phyloP scores from a whole-genome alignment of 2,888 invertebrate genomes.

The Cenopis cana region DNA sequence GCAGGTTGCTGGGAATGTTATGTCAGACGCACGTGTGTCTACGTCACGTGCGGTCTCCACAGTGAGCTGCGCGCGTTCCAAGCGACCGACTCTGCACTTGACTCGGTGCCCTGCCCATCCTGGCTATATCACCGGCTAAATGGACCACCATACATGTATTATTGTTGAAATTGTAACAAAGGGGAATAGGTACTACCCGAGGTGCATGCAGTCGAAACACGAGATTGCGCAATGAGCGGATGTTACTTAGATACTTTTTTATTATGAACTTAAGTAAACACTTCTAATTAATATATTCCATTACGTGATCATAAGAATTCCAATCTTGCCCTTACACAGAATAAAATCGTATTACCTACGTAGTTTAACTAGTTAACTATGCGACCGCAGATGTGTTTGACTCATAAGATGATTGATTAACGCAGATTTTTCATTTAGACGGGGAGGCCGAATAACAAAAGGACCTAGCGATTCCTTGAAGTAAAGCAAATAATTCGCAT shows the following conservation, averaged over 20 bases:
- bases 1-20: conserved; percentile 52
- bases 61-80: conserved; percentile 77
- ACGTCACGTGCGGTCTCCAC: conserved; percentile 73
- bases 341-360: neutral
- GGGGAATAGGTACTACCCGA: conserved; percentile 25
- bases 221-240: conserved; percentile 44
- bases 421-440: conserved; percentile 32
- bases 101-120: conserved; percentile 77
- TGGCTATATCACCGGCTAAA: conserved; percentile 63
- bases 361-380: conserved; percentile 5
- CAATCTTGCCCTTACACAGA: conserved; percentile 8
- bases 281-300: conserved; percentile 5
- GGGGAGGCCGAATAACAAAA: conserved; percentile 33
- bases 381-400: conserved; percentile 37
- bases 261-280: neutral
- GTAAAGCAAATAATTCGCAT: neutral
- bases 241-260: conserved; percentile 25
- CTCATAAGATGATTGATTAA: conserved; percentile 36
- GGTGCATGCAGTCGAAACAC: conserved; percentile 35
- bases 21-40: conserved; percentile 71
- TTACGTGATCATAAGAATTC: conserved; percentile 16
- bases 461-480: neutral
- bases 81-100: conserved; percentile 80
- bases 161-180: conserved; percentile 8
- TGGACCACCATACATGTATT: conserved; percentile 58